phyloP scores from a whole-genome alignment of 2,797 vertebrate genomes.

The Phrynocephalus guinanensis region DNA sequence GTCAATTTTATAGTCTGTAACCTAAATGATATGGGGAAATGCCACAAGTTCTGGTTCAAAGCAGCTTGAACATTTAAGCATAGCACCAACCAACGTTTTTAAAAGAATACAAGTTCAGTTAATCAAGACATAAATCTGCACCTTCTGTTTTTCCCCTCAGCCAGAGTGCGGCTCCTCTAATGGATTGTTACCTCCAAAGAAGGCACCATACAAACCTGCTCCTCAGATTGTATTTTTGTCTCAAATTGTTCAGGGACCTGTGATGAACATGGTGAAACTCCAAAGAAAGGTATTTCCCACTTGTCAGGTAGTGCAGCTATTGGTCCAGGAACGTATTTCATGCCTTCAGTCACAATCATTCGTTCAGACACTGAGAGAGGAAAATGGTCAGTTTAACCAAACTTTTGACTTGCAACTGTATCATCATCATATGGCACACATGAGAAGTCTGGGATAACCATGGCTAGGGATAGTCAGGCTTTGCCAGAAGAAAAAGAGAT shows the following conservation, averaged over 20 bases:
- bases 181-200: background rate
- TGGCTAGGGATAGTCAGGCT: background rate
- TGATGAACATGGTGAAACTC: conserved; percentile 33
- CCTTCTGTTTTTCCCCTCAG: background rate
- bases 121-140: background rate
- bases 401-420: background rate
- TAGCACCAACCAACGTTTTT: too few species aligned
- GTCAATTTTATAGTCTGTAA: background rate
- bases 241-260: rapidly evolving
- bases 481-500: background rate
- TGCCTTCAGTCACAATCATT: conserved; percentile 27
- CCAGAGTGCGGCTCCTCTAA: background rate
- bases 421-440: background rate
- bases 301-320: conserved; percentile 1
- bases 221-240: conserved; percentile 27
- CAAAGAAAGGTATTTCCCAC: conserved; percentile 42
- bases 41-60: too few species aligned
- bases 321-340: conserved; percentile 38
- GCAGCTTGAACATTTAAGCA: background rate
- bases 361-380: background rate
- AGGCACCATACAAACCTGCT: conserved; percentile 57
- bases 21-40: background rate
- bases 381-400: conserved; percentile 1
- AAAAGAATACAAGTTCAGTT: background rate
- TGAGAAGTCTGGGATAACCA: background rate